Evolutionary conservation across 2,888 invertebrate species (phyloP).

Genomic region (Nudaria mundana): DNA sequence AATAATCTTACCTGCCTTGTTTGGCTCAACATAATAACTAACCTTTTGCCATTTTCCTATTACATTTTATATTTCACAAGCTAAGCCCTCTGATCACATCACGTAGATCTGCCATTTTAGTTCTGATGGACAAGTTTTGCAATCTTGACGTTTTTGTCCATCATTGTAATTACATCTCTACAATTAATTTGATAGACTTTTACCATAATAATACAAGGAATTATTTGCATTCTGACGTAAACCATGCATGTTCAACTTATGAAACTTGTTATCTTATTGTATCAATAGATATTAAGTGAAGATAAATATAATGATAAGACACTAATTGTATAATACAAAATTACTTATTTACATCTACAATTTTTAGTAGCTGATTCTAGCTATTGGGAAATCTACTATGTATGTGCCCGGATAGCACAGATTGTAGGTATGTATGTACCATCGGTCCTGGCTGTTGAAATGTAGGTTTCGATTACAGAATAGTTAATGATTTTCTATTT

Average conservation of each 20-base stretch:
- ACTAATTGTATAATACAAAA: no score
- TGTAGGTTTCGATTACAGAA: no score
- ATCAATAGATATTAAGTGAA: background rate
- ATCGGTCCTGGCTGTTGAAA: no score
- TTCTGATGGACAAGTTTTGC: slow-evolving; percentile 24
- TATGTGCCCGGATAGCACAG: no score
- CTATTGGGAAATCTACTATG: no score
- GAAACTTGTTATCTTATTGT: background rate
- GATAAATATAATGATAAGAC: no score
- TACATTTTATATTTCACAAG: slow-evolving; percentile 34
- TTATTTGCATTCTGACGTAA: background rate
- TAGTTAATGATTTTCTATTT: no score
- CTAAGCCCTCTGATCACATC: slow-evolving; percentile 24
- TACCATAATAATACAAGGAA: background rate
- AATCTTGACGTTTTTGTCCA: slow-evolving; percentile 12
- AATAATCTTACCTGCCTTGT: background rate
- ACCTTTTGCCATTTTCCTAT: slow-evolving; percentile 31
- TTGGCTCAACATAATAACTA: slow-evolving; percentile 23
- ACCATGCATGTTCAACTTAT: background rate
- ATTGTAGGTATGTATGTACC: no score
- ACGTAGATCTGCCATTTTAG: slow-evolving; percentile 32
- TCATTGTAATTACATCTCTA: background rate
- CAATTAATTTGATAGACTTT: background rate
- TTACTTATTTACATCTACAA: no score
- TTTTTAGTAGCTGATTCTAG: no score